Evolutionary conservation across 2,888 invertebrate genomes (phyloP).

Genomic region (Ornithoptera priamus): DNA sequence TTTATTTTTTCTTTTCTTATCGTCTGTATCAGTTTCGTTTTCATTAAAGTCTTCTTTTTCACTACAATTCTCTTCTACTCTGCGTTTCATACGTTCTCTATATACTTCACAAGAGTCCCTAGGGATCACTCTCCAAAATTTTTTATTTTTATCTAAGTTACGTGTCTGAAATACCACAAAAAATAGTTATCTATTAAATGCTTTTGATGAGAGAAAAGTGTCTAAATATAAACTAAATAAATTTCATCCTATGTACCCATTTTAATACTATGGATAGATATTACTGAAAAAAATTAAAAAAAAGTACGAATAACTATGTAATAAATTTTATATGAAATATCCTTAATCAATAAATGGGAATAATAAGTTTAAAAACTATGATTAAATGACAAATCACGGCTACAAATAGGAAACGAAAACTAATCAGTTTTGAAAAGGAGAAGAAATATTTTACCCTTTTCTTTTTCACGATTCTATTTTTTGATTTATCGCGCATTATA

Average conservation of each 20-base stretch:
- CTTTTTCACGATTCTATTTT: constrained; percentile 16
- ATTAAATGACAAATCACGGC: neutral
- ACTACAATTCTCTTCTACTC: constrained; percentile 28
- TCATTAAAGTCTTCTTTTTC: constrained; percentile 19
- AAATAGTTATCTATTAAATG: neutral
- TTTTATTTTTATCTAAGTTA: constrained; percentile 36
- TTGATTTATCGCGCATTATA: constrained; percentile 8
- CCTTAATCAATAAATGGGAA: neutral
- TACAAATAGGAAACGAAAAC: no score
- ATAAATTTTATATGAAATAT: no score
- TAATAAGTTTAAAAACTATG: neutral
- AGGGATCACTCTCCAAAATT: constrained; percentile 53
- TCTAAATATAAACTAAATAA: no score
- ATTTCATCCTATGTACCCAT: no score
- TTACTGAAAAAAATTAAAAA: no score
- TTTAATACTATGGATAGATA: no score
- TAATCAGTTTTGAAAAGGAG: neutral
- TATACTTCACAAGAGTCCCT: constrained; percentile 63
- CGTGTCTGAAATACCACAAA: constrained; percentile 40
- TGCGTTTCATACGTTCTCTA: constrained; percentile 44
- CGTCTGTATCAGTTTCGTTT: constrained; percentile 27
- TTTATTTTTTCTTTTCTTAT: constrained; percentile 18
- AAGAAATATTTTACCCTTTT: constrained; percentile 18
- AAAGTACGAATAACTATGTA: no score
- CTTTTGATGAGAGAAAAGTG: no score